Evolutionary conservation across 2,113 vertebrate species (phyloP), one percentile per base, ranked within the genome.

Genomic region (Thinocorus orbignyianus): DNA sequence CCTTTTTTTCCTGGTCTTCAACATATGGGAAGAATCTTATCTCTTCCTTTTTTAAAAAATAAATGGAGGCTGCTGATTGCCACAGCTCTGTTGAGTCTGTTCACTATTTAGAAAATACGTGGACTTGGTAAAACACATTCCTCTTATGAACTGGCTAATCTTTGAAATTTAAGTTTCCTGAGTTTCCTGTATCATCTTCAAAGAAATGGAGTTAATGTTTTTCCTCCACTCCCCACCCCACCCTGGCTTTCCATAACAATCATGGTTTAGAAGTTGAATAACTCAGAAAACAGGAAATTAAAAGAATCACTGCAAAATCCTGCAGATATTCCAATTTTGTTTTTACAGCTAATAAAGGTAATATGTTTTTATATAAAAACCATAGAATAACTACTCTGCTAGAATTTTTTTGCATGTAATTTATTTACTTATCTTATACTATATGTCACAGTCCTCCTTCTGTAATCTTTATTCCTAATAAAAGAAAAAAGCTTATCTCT

Each of bases 201-300:
- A 97, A 97, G 88, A 87, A 82, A 92, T 96, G 57, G 23, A 90
- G 68, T 61, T 39, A 46, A 86, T 96, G 35, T 10, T 83, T 95
- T 41, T 24, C 60, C 5, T 12, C 30, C 44, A 14, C 44, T 19
- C 14, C 44, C 14, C 44, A 46, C 17, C 44, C 44, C 17, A 46
- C 44, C 37, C 11, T 28, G 28, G 28, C 16, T 25, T 28, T 28
- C 42, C 46, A 54, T 95, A 95, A 85, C 41, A 95, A 82, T 79
- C 60, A 70, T 90, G 88, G 68, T 96, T 71, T 89, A 72, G 85
- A 94, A 97, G 80, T 96, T 95, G 96, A 92, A 89, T 92, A 97
- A 96, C 79, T 95, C n/a, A 95, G 87, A 97, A 97, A 97, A 97
- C 98, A 98, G 97, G 97, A 98, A 98, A 98, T 98, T 96, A 98